phyloP scores from a whole-genome alignment of 2,797 vertebrate species.

The Epinephelus malabaricus region DNA sequence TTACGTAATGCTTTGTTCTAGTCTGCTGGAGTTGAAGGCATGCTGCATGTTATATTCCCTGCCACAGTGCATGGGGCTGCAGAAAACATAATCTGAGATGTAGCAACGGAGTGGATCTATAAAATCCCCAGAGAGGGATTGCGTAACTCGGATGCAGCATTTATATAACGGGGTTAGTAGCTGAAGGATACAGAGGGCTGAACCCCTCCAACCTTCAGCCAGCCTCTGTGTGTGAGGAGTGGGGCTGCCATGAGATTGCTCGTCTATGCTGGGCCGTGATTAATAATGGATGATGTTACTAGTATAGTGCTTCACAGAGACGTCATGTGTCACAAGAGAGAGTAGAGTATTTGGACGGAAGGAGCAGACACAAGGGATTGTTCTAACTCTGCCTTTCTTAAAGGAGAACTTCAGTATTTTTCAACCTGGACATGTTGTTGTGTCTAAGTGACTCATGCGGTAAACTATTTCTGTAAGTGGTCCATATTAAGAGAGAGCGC shows the following conservation, averaged over 20 bases:
- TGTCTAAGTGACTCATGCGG: too few species aligned
- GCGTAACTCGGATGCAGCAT: slow-evolving; percentile 81
- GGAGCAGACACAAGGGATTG: neutral
- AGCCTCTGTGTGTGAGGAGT: slow-evolving; percentile 27
- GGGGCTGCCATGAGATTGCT: slow-evolving; percentile 47
- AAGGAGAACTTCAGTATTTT: too few species aligned
- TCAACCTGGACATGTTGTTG: too few species aligned
- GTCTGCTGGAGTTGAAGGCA: slow-evolving; percentile 60
- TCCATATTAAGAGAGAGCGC: too few species aligned
- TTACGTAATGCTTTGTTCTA: slow-evolving; percentile 75
- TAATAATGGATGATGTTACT: slow-evolving; percentile 73
- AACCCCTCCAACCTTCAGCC: slow-evolving; percentile 66
- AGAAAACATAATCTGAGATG: slow-evolving; percentile 83
- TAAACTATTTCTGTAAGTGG: too few species aligned
- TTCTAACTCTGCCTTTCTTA: neutral
- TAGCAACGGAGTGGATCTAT: slow-evolving; percentile 73
- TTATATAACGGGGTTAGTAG: slow-evolving; percentile 83
- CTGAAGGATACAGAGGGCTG: slow-evolving; percentile 62
- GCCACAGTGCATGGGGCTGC: slow-evolving; percentile 61
- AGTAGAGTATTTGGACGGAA: slow-evolving; percentile 26
- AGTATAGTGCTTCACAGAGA: slow-evolving; percentile 49
- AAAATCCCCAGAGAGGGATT: slow-evolving; percentile 83
- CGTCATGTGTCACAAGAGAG: slow-evolving; percentile 38
- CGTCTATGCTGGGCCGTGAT: slow-evolving; percentile 37
- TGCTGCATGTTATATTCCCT: slow-evolving; percentile 54